These are phyloP conservation scores for Panthera uncia DNA, from an alignment of 2,113 vertebrate species.

Conservation along the genomic window DNA sequence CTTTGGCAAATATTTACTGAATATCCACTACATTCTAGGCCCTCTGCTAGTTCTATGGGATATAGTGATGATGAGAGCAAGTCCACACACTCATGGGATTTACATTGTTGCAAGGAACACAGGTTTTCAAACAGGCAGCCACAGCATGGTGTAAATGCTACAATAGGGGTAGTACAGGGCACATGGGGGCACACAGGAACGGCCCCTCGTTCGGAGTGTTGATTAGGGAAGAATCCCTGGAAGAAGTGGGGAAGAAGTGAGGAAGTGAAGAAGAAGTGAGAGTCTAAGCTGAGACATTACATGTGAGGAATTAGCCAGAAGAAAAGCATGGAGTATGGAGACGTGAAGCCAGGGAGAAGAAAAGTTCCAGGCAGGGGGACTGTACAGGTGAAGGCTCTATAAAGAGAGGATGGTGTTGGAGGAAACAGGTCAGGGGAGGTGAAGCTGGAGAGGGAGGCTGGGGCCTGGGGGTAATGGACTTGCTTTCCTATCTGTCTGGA, in stretches of 20 bases:
- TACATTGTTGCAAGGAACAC: background rate
- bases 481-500: background rate
- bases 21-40: background rate
- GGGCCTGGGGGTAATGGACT: background rate
- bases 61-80: background rate
- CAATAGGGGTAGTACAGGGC: background rate
- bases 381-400: background rate
- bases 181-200: background rate
- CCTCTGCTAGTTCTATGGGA: background rate
- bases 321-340: background rate
- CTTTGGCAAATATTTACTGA: background rate
- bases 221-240: background rate
- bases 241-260: background rate
- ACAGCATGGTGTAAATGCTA: background rate
- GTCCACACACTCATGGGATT: background rate
- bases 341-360: background rate
- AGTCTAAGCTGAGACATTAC: background rate
- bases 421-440: background rate
- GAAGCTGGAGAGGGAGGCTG: background rate
- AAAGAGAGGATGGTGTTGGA: background rate
- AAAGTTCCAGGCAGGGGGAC: background rate
- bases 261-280: background rate
- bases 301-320: background rate
- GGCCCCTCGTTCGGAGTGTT: background rate
- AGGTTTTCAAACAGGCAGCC: background rate